phyloP scores from a whole-genome alignment of 2,797 vertebrate genomes.

The Eurystomus glaucurus region DNA sequence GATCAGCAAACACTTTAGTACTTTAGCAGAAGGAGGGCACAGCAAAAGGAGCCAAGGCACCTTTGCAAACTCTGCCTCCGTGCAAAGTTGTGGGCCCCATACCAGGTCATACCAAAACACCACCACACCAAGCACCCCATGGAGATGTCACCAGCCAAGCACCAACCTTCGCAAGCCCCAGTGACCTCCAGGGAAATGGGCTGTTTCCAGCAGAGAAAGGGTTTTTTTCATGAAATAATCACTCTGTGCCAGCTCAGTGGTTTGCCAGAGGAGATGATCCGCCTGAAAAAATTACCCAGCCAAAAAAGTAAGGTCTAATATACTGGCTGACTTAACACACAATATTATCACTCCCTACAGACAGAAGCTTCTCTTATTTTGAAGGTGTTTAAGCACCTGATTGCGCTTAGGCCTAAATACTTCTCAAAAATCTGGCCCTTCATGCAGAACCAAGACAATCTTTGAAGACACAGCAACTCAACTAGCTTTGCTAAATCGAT shows the following conservation, averaged over 20 bases:
- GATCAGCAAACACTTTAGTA: background rate
- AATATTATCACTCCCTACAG: conserved; percentile 50
- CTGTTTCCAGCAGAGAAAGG: background rate
- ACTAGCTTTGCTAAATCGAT: background rate
- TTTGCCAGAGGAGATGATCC: background rate
- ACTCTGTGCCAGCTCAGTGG: background rate
- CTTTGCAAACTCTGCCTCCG: background rate
- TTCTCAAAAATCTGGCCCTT: conserved; percentile 1
- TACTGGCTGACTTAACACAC: conserved; percentile 4
- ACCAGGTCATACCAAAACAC: rapidly evolving
- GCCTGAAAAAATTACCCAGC: background rate
- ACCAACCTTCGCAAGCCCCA: rapidly evolving
- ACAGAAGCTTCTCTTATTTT: conserved; percentile 27
- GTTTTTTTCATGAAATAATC: background rate
- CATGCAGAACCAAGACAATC: conserved; percentile 35
- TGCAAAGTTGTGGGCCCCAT: background rate
- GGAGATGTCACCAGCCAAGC: background rate
- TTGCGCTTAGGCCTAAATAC: background rate
- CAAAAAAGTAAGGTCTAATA: background rate
- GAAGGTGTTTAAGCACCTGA: conserved; percentile 53
- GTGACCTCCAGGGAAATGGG: background rate
- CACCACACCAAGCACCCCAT: rapidly evolving
- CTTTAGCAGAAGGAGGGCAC: background rate
- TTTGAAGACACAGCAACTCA: conserved; percentile 50
- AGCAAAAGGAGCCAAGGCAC: background rate